phyloP scores from a whole-genome alignment of 2,888 invertebrate species.

The Bellardia bayeri region DNA sequence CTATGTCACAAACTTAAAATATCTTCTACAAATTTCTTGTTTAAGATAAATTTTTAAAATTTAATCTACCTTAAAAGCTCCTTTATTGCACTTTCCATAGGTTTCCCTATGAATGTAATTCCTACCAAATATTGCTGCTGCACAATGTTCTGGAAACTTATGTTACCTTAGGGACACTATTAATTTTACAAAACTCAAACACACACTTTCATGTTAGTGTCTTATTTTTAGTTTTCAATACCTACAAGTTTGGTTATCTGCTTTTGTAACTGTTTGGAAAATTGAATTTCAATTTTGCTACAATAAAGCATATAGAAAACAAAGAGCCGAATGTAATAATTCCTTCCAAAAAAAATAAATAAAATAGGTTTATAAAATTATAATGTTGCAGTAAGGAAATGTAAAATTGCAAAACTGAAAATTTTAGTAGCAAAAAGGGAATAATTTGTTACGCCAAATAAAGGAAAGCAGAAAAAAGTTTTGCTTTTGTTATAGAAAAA shows the following conservation, averaged over 20 bases:
- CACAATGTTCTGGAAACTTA: constrained; percentile 21
- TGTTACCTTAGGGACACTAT: constrained; percentile 56
- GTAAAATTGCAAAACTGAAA: constrained; percentile 22
- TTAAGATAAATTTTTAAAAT: constrained; percentile 10
- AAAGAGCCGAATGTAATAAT: not conserved
- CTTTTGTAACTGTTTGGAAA: constrained; percentile 10
- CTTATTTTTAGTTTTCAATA: not conserved
- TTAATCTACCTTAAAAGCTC: constrained; percentile 11
- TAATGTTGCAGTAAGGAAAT: constrained; percentile 9
- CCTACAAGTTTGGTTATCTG: not conserved
- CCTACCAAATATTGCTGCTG: not conserved
- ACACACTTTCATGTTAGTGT: not conserved
- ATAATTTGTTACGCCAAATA: constrained; percentile 51
- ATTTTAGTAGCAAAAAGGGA: constrained; percentile 54
- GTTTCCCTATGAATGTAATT: not conserved
- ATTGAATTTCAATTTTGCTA: constrained; percentile 9
- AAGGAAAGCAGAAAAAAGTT: not conserved
- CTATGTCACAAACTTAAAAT: not conserved
- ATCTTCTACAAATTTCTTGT: not conserved
- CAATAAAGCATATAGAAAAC: not conserved
- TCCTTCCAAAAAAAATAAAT: not conserved
- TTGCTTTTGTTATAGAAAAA: not conserved
- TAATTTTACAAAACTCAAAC: constrained; percentile 38
- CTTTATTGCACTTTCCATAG: not conserved
- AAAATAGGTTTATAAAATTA: constrained; percentile 24